A percentile compares a stretch with the other conserved stretches of the same genome.
Conservation (phyloP, 37 sponge, comb jelly and placozoan species). For the Halichondria panicea region DNA sequence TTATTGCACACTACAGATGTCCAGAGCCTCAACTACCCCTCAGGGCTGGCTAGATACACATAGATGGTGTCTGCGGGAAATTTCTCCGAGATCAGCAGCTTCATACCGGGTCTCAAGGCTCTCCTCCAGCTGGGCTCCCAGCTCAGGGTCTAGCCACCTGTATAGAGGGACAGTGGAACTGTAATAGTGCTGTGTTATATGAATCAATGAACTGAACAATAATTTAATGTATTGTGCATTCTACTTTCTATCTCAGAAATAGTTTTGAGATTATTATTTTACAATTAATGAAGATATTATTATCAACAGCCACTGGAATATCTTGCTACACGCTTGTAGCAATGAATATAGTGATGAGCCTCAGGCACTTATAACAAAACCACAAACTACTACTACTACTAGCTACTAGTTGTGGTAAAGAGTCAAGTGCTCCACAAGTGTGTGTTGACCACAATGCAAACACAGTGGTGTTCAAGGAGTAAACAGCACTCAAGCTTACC, state of each 20-base stretch:
- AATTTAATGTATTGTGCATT: background rate
- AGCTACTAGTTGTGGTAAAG: too few relatives aligned
- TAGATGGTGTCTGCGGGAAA: conserved; percentile 78
- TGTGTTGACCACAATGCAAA: too few relatives aligned
- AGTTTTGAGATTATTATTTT: background rate
- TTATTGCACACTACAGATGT: too few relatives aligned
- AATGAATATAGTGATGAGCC: conserved; percentile 94
- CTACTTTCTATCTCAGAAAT: background rate
- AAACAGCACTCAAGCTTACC: conserved; percentile 49
- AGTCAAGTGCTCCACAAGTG: too few relatives aligned
- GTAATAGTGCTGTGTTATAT: background rate
- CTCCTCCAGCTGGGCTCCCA: conserved; percentile 78
- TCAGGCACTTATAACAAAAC: conserved; percentile 97
- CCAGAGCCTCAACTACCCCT: conserved; percentile 64
- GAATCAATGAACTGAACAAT: background rate
- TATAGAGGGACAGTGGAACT: background rate
- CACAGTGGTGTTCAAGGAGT: too few relatives aligned
- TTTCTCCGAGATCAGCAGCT: conserved; percentile 87
- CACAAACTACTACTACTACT: too few relatives aligned
- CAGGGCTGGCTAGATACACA: conserved; percentile 65
- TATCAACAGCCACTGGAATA: conserved; percentile 6
- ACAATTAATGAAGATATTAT: background rate
- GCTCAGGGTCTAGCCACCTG: conserved; percentile 21
- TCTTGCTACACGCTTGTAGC: conserved; percentile 97
- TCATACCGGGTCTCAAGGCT: conserved; percentile 87